Evolutionary conservation across 2,888 invertebrate genomes (phyloP), one percentile per base, ranked within the genome.

Genomic region (Macrosoma leucophasiata): DNA sequence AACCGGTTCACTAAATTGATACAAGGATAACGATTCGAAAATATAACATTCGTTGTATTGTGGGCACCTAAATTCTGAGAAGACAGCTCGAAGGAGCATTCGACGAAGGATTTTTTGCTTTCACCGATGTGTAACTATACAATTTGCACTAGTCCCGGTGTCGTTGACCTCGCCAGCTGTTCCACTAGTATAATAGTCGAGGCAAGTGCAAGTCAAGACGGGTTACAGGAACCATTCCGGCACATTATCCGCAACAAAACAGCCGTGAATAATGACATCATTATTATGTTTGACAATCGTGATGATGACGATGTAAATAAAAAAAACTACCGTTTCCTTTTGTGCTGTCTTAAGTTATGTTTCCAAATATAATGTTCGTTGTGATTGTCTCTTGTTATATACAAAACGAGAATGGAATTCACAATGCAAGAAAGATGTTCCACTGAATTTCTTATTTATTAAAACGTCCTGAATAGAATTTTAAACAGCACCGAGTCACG

Each of bases 131-230:
- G 70, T 78, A 67, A 68, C 68, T 71, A 64, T 72, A 76, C 74
- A 82, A 77, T 82, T 82, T 75, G 81, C 82, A 75, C 74, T 72
- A 74, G 67, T 50, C 55, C 39, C 46, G 58, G 62, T 62, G 79
- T 78, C 82, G 55, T 62, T 73, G 79, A 81, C 77, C 82, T 70
- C 58, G 63, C 69, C 82, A 82, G 81, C 81, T 84, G 82, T 77
- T 79, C 67, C 61, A 58, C 71, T 76, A 79, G 75, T 76, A 70
- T 71, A 53, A 62, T 57, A 57, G 52, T 58, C 55, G 55, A 58
- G 64, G 62, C 64, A 63, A 68, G 63, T 66, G 66, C 57, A 56
- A 55, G 54, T 50, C 64, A 75, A 73, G 73, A 64, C 66, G 69
- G 62, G 69, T 67, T 68, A 62, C 50, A 71, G 70, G 66, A 76